Base-by-base conservation (phyloP, 2,888 invertebrate species). In the Cosmorhoe ocellata region DNA sequence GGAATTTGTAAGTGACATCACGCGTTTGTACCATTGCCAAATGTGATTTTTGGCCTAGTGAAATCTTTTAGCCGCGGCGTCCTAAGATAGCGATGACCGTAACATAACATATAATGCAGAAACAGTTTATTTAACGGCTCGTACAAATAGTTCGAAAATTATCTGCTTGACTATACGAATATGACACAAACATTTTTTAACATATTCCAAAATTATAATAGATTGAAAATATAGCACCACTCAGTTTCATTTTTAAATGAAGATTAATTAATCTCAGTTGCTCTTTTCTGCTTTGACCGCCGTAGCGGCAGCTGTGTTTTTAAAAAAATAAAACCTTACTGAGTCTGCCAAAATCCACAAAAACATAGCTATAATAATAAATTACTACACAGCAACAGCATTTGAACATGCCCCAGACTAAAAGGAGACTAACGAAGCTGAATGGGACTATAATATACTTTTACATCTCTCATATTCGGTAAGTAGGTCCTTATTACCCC, bases 11-110 rank as follows among this genome's bases (percentile, higher is more conserved):
- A 39, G 43, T 55, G 56, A 59, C 54, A 44, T 49, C 48, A 53
- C 18, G 9, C 32, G 32, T 11, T 51, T 57, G 57, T 56, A 40
- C 3, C 22, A 14, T 38, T 59, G 59, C 61, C 61, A 62, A 58
- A 51, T 54, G 52, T 54, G 47, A 51, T 28, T 38, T 54, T 53
- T 53, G 53, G 52, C 44, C 52, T 43, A 46, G 51, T 34, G 31
- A 34, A 49, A 45, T 24, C 12, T 37, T 37, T 53, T 37, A 39
- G 11, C 6, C 44, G 12, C n/a, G 11, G 36, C 13, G n/a, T 31
- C 12, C n/a, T 10, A 42, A 0, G n/a, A 42, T 26, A 33, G 10
- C 42, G 42, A 14, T 14, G 7, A 10, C n/a, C 10, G 12, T 5
- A 3, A 33, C 0, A 13, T 11, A 11, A 40, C 40, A 8, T 38